Base-by-base conservation (phyloP, 2,888 invertebrate genomes). In the Parnassius mnemosyne region DNA sequence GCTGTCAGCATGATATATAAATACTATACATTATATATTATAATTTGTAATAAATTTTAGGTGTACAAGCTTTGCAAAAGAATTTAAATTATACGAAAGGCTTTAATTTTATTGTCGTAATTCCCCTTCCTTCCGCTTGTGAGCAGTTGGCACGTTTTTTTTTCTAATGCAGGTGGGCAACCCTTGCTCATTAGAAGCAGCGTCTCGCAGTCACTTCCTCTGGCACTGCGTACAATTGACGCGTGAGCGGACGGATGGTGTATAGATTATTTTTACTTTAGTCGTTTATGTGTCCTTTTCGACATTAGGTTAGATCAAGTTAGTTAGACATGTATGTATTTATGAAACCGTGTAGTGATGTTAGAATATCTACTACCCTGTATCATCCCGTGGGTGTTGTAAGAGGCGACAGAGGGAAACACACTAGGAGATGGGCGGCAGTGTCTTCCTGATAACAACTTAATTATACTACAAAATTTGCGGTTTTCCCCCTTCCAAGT, bases 81-180 rank as follows among this genome's bases (percentile, higher is more conserved):
- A 66, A 72, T 69, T 61, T 42, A 42, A 56, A 58, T 57, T 47
- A 46, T 46, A 11, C 20, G n/a, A 49, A n/a, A 20, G 7, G 55
- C 51, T 20, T 13, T 43, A 54, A 58, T 58, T 58, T 44, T 60
- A 51, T 44, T 41, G 41, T 58, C 50, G 57, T 53, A 42, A 47
- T 44, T 44, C 54, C 49, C 57, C 57, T 66, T 63, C 64, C 67
- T 66, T 63, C 63, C 65, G 62, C 60, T 57, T 51, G 51, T 25
- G 59, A 66, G 62, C 60, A 65, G 71, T 71, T 69, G 71, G 66
- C 66, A 67, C 68, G 72, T 68, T 69, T 71, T 73, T 77, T 76
- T 70, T 70, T 67, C 61, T 65, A 70, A 63, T 69, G 83, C 90
- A 89, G 89, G 89, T 89, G 80, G 74, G 67, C 78, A 85, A 84